Evolutionary conservation across 2,888 invertebrate genomes (phyloP).

Genomic region (Apotomis capreana): DNA sequence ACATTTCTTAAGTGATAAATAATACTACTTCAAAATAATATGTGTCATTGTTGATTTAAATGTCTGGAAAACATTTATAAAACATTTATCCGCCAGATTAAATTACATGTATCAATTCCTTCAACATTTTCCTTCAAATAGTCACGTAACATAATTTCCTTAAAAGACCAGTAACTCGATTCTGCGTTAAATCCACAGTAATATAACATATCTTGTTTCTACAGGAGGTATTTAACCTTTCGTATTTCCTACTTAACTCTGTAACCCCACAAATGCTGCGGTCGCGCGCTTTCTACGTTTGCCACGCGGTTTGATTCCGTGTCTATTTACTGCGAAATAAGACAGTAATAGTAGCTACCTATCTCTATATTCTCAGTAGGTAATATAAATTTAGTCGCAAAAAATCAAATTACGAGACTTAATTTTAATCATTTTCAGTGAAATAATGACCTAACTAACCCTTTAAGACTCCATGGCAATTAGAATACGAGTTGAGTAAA

Average conservation of each 20-base stretch:
- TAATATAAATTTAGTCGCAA: not conserved
- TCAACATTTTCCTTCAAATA: constrained; percentile 10
- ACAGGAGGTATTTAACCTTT: constrained; percentile 80
- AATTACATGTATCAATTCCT: constrained; percentile 8
- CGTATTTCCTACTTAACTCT: constrained; percentile 78
- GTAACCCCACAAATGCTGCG: constrained; percentile 79
- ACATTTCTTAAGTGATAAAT: too few species aligned
- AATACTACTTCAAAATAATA: too few species aligned
- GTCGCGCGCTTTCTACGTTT: constrained; percentile 69
- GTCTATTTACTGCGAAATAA: constrained; percentile 9
- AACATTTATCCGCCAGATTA: constrained; percentile 27
- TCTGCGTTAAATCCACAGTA: constrained; percentile 58
- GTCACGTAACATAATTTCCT: constrained; percentile 21
- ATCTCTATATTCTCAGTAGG: not conserved
- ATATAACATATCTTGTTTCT: constrained; percentile 82
- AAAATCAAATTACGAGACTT: not conserved
- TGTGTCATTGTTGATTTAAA: too few species aligned
- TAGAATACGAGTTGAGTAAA: too few species aligned
- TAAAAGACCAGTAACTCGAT: constrained; percentile 43
- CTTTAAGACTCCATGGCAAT: too few species aligned
- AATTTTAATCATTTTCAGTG: too few species aligned
- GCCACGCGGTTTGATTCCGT: constrained; percentile 52
- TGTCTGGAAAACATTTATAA: too few species aligned
- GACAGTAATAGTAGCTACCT: not conserved
- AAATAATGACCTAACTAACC: too few species aligned